A percentile compares a stretch with the other conserved stretches of the same genome.
phyloP scores from a whole-genome alignment of 2,113 vertebrate genomes.

The Lamprotornis superbus region DNA sequence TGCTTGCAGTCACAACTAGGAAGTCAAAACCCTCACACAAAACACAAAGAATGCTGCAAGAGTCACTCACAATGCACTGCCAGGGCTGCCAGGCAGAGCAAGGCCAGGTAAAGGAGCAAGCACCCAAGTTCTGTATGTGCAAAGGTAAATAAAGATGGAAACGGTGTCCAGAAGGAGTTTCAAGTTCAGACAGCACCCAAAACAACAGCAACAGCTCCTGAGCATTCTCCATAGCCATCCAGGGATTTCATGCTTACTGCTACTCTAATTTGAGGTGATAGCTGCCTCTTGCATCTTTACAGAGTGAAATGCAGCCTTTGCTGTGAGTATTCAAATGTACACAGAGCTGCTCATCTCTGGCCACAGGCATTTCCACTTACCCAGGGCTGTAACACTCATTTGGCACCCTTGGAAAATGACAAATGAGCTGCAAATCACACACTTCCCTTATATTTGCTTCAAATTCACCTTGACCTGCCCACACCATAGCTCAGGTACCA shows the following conservation, averaged over 20 bases:
- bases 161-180: not conserved
- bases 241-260: not conserved
- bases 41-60: not conserved
- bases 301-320: not conserved
- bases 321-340: not conserved
- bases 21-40: not conserved
- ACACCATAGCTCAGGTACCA: not conserved
- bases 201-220: not conserved
- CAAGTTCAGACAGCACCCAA: not conserved
- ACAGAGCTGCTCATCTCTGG: not conserved
- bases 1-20: not conserved
- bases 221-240: not conserved
- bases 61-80: not conserved
- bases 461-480: not conserved
- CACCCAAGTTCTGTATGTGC: accelerated
- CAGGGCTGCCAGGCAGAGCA: not conserved
- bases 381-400: not conserved
- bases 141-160: not conserved
- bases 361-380: not conserved
- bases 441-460: not conserved
- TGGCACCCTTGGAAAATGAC: not conserved
- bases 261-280: not conserved
- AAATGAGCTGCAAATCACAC: not conserved
- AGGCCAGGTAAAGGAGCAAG: not conserved
- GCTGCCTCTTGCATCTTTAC: not conserved